These are phyloP conservation scores for Brachyrhaphis roseni DNA, from an alignment of 2,797 vertebrate genomes.

Conservation along the genomic window DNA sequence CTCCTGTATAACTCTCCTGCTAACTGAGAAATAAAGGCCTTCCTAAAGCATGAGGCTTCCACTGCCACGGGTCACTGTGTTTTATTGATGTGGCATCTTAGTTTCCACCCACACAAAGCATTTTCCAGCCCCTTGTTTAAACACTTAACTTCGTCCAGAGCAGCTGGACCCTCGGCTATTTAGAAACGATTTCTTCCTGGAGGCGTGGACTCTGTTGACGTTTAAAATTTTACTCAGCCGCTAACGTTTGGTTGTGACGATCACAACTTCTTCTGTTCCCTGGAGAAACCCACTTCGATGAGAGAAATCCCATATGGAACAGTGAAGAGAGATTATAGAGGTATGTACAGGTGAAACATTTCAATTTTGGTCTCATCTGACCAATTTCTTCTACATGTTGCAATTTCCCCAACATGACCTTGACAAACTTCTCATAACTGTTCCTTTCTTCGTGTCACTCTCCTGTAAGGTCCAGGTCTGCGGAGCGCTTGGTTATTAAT, in stretches of 20 bases:
- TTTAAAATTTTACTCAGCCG: no score
- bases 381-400: neutral
- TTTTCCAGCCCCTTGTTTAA: neutral
- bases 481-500: neutral
- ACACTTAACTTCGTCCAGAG: no score
- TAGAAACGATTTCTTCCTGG: no score
- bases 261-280: no score
- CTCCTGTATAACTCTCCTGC: no score
- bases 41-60: neutral
- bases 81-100: neutral
- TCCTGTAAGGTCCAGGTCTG: neutral
- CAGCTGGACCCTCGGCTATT: no score
- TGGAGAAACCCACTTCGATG: no score
- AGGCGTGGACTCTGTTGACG: no score
- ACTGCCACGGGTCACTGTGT: neutral
- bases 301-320: no score
- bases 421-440: neutral
- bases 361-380: neutral
- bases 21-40: neutral
- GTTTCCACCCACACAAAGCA: neutral
- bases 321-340: no score
- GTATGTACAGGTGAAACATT: neutral
- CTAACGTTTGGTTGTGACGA: no score
- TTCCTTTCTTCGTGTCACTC: neutral
- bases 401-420: neutral